phyloP scores from a whole-genome alignment of 1,140 invertebrate genomes.

The Heliconius himera region DNA sequence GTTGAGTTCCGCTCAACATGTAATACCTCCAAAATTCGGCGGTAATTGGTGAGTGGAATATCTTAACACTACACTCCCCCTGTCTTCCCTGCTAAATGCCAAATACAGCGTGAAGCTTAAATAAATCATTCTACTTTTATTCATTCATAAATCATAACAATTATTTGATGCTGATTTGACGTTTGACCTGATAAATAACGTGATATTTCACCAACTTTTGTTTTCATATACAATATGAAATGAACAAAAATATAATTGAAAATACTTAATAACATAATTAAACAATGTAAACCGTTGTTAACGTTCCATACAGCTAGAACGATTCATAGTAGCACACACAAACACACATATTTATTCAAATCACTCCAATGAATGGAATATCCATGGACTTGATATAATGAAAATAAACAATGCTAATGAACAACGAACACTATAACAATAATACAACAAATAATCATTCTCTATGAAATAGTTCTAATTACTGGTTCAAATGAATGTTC shows the following conservation, averaged over 20 bases:
- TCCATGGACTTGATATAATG: constrained; percentile 10
- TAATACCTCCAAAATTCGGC: too few relatives aligned
- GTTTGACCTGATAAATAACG: too few relatives aligned
- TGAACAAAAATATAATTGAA: neutral
- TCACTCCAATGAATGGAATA: constrained; percentile 1
- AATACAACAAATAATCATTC: constrained; percentile 8
- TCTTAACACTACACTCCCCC: too few relatives aligned
- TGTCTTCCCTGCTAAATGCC: too few relatives aligned
- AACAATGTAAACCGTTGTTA: neutral
- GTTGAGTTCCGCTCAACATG: too few relatives aligned
- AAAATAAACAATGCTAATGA: constrained; percentile 13
- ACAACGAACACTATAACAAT: constrained; percentile 9
- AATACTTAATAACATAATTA: neutral
- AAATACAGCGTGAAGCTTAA: too few relatives aligned
- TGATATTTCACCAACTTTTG: too few relatives aligned
- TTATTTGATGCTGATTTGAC: too few relatives aligned
- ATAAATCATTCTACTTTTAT: too few relatives aligned
- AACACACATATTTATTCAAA: constrained; percentile 2
- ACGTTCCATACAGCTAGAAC: neutral
- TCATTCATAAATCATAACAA: too few relatives aligned
- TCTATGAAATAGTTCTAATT: constrained; percentile 4
- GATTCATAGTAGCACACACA: neutral
- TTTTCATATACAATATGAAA: too few relatives aligned
- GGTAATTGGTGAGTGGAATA: too few relatives aligned
- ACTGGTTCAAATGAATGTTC: neutral